Percentiles rank a stretch among this genome's conserved stretches.
Evolutionary conservation across 2,113 vertebrate genomes (phyloP).

Genomic region (Semnornis frantzii): DNA sequence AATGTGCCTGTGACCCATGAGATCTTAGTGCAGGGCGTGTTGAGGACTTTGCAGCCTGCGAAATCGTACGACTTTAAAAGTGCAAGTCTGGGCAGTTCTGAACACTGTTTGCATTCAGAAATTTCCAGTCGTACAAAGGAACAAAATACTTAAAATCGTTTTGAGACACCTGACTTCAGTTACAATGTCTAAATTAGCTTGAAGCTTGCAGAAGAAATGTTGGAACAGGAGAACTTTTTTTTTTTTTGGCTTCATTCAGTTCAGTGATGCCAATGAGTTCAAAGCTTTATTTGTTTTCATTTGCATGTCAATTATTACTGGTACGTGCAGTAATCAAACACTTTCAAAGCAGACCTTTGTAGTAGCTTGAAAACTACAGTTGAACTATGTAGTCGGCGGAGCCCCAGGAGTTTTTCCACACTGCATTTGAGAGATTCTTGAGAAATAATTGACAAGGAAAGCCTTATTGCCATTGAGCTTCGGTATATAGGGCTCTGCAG

Average conservation of each 20-base stretch:
- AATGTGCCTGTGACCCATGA: neutral
- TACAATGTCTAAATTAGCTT: neutral
- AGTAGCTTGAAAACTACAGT: neutral
- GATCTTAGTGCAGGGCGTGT: neutral
- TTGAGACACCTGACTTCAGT: neutral
- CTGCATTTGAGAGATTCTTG: neutral
- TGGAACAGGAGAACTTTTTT: neutral
- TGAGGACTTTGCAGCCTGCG: neutral
- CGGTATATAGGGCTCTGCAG: neutral
- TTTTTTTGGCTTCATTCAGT: neutral
- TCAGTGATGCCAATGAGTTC: neutral
- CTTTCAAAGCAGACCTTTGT: neutral
- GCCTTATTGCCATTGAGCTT: neutral
- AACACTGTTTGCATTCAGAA: neutral
- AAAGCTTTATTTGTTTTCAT: neutral
- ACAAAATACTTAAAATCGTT: neutral
- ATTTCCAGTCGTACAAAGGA: neutral
- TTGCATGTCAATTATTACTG: neutral
- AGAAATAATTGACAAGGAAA: conserved; percentile 18
- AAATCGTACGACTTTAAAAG: conserved; percentile 17
- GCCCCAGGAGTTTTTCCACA: neutral
- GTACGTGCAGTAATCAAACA: neutral
- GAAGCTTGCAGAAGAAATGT: neutral
- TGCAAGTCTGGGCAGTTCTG: neutral
- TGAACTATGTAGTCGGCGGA: neutral